Conservation (phyloP, 1,140 invertebrate genomes). For the Babylonia areolata region DNA sequence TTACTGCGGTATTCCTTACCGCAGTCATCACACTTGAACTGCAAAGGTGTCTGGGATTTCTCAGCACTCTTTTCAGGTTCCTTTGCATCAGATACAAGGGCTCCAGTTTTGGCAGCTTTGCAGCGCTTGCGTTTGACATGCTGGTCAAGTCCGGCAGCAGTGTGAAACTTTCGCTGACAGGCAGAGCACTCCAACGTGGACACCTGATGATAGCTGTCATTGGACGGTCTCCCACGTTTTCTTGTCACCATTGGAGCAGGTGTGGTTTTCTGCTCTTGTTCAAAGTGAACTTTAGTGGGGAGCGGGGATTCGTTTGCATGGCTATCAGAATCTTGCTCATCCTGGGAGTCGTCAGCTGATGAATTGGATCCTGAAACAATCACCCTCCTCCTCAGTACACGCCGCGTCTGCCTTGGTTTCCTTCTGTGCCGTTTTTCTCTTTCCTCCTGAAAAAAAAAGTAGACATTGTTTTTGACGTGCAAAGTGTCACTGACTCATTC, state of each 20-base stretch:
- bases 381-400: background rate
- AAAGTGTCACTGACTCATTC: too few relatives aligned
- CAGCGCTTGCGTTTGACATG: slow-evolving; percentile 12
- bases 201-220: slow-evolving; percentile 3
- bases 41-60: too few relatives aligned
- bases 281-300: background rate
- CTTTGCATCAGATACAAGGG: background rate
- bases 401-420: background rate
- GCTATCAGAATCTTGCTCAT: background rate
- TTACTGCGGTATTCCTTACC: background rate
- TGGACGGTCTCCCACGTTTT: background rate
- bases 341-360: background rate
- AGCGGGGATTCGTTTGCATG: background rate
- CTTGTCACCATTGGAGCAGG: background rate
- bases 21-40: background rate
- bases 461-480: too few relatives aligned
- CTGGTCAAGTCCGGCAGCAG: background rate
- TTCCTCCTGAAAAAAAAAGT: background rate
- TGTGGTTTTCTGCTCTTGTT: background rate
- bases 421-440: background rate
- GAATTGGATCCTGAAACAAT: background rate
- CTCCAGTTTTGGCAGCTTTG: background rate
- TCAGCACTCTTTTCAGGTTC: background rate
- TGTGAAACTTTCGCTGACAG: background rate
- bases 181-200: slow-evolving; percentile 1